Evolutionary conservation across 2,888 invertebrate genomes (phyloP).

Genomic region (Sarcophaga carnaria): DNA sequence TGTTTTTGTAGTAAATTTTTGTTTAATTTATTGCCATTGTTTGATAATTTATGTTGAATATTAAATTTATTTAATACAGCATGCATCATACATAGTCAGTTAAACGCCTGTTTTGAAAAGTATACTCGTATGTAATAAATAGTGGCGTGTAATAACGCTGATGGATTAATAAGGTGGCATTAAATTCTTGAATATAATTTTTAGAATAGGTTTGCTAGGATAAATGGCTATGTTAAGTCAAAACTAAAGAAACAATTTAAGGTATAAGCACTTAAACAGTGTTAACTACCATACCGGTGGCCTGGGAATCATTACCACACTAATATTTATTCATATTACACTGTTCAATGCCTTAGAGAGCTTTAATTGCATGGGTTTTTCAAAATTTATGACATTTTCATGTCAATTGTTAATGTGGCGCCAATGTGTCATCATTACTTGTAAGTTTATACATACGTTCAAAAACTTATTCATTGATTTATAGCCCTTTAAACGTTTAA

Average conservation of each 20-base stretch:
- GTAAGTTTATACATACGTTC: constrained; percentile 4
- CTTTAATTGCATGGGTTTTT: constrained; percentile 32
- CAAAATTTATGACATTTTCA: constrained; percentile 78
- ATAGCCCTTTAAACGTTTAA: background rate
- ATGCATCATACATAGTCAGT: background rate
- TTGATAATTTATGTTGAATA: constrained; percentile 55
- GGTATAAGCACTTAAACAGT: too few species aligned
- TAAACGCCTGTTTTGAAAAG: constrained; percentile 17
- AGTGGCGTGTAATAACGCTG: too few species aligned
- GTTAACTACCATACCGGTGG: too few species aligned
- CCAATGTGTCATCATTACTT: constrained; percentile 74
- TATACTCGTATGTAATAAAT: constrained; percentile 8
- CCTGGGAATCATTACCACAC: background rate
- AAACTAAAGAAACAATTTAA: too few species aligned
- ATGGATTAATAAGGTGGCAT: too few species aligned
- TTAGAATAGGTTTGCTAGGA: too few species aligned
- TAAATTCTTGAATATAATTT: too few species aligned
- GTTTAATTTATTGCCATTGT: constrained; percentile 56
- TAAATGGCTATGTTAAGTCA: too few species aligned
- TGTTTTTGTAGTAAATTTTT: constrained; percentile 33
- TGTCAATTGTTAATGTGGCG: constrained; percentile 77
- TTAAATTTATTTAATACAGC: constrained; percentile 14
- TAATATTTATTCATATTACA: constrained; percentile 13
- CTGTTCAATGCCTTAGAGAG: constrained; percentile 14
- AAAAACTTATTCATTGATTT: constrained; percentile 31